Conservation (phyloP, 2,113 vertebrate species). For the Corvus moneduloides region DNA sequence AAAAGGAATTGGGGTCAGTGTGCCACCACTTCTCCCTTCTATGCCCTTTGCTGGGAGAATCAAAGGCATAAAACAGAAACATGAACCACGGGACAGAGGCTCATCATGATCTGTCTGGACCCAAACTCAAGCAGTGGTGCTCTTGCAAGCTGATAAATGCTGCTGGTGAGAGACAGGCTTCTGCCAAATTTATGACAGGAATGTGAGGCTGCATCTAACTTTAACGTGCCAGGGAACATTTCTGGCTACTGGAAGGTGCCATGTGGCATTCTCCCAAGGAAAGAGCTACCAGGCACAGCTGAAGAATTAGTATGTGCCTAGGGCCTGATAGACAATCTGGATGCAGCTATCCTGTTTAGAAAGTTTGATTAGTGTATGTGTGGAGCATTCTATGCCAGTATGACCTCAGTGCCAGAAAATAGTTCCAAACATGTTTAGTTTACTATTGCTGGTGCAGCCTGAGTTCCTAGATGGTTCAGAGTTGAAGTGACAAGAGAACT, state of each 20-base stretch:
- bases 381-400: not conserved
- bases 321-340: not conserved
- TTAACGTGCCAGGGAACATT: not conserved
- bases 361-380: not conserved
- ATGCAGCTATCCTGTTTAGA: not conserved
- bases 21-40: not conserved
- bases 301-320: not conserved
- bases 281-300: not conserved
- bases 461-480: not conserved
- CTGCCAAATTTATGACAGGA: conserved; percentile 2
- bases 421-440: not conserved
- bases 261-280: conserved; percentile 3
- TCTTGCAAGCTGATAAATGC: not conserved
- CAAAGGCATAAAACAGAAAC: not conserved
- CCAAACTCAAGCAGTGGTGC: not conserved
- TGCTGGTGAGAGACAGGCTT: not conserved
- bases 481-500: not conserved
- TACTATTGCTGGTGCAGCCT: not conserved
- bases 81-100: not conserved
- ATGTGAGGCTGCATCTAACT: not conserved
- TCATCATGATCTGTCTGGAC: not conserved
- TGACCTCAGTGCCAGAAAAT: not conserved
- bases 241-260: not conserved
- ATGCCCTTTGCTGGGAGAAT: not conserved
- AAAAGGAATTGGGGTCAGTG: not conserved